These are phyloP conservation scores for Ormyrus nitidulus DNA, from an alignment of 2,888 invertebrate genomes.

Conservation along the genomic window DNA sequence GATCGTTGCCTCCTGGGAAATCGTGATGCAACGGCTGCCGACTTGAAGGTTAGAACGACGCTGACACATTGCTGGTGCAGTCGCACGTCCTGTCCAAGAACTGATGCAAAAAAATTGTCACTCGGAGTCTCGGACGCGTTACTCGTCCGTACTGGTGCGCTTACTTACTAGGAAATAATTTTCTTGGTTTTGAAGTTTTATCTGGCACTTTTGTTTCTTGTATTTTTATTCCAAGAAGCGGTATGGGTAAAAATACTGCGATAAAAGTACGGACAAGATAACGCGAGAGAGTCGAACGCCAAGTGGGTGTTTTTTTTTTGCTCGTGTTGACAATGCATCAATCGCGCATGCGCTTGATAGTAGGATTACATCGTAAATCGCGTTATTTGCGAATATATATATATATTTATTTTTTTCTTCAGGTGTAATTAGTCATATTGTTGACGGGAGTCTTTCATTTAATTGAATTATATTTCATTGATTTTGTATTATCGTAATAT, in stretches of 20 bases:
- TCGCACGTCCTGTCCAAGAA: too few species aligned
- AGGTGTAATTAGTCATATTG: too few species aligned
- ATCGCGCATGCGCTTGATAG: slow-evolving; percentile 14
- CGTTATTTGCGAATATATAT: background rate
- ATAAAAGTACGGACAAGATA: background rate
- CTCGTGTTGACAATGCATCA: background rate
- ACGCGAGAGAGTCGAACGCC: too few species aligned
- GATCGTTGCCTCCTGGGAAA: slow-evolving; percentile 10
- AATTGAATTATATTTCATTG: too few species aligned
- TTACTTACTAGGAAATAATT: too few species aligned
- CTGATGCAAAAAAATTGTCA: too few species aligned
- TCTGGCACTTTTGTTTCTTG: background rate
- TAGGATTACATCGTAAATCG: slow-evolving; percentile 9
- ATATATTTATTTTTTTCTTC: background rate
- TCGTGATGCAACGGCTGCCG: background rate
- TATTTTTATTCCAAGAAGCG: background rate
- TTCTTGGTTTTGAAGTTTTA: background rate
- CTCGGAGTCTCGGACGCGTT: too few species aligned
- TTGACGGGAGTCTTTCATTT: too few species aligned
- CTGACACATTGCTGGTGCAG: slow-evolving; percentile 8
- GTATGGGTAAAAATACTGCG: background rate
- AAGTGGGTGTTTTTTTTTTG: background rate
- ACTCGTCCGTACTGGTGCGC: too few species aligned
- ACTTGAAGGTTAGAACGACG: background rate
- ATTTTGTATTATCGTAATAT: too few species aligned